These are phyloP conservation scores for Bimastos eiseni DNA, from an alignment of 2,888 invertebrate genomes.

Conservation along the genomic window DNA sequence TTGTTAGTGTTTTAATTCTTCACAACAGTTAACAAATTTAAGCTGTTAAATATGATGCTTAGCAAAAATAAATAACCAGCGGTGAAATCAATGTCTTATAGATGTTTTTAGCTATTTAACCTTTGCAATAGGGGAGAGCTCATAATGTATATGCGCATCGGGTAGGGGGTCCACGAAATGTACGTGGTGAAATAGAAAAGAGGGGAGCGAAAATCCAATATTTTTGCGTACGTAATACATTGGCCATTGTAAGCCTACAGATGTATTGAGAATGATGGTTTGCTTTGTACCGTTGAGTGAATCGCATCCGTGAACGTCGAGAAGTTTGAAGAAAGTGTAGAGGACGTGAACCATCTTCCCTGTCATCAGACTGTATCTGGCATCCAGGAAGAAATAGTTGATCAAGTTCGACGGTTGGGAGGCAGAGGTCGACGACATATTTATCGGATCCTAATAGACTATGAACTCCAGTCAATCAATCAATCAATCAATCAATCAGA, in stretches of 20 bases:
- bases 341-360: conserved; percentile 47
- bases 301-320: conserved; percentile 48
- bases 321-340: conserved; percentile 49
- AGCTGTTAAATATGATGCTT: too few species aligned
- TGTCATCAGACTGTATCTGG: conserved; percentile 48
- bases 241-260: too few species aligned
- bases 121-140: too few species aligned
- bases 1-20: too few species aligned
- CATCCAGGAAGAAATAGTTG: conserved; percentile 48
- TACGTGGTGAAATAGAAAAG: too few species aligned
- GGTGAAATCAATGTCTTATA: too few species aligned
- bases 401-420: background rate
- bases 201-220: too few species aligned
- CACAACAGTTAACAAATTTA: too few species aligned
- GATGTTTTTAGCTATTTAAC: too few species aligned
- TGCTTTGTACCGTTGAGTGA: conserved; percentile 47
- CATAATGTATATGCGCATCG: too few species aligned
- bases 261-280: background rate
- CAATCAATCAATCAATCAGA: background rate
- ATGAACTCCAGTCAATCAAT: background rate
- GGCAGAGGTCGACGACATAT: background rate
- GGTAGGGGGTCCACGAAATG: too few species aligned
- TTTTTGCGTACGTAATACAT: background rate
- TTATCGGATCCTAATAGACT: background rate
- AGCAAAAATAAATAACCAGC: too few species aligned